These are phyloP conservation scores for Halcyon leucocephala DNA, from an alignment of 2,797 vertebrate genomes.

Conservation along the genomic window DNA sequence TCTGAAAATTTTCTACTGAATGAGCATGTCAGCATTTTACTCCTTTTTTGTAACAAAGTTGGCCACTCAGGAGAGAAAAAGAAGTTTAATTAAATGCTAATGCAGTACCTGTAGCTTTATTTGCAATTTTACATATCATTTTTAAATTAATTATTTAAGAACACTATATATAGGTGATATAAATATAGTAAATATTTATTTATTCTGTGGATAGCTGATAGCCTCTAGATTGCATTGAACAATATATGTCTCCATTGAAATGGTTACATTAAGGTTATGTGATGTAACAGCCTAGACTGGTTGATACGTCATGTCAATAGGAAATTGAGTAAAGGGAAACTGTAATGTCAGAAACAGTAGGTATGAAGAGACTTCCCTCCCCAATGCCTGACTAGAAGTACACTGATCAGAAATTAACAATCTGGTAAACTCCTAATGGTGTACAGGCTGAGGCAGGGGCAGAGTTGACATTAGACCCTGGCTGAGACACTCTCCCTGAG, in stretches of 20 bases:
- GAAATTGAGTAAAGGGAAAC: not conserved
- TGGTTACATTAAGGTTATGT: not conserved
- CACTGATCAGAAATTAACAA: not conserved
- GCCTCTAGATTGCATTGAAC: not conserved
- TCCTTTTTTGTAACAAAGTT: not conserved
- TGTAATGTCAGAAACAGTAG: not conserved
- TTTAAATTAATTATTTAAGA: not conserved
- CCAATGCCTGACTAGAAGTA: not conserved
- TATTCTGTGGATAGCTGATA: not conserved
- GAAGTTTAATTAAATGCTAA: not conserved
- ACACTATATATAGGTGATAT: too few relatives aligned
- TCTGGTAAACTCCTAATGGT: not conserved
- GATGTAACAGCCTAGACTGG: not conserved
- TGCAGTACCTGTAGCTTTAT: not conserved
- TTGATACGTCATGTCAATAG: not conserved
- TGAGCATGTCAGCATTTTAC: not conserved
- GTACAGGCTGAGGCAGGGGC: not conserved
- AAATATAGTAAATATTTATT: not conserved
- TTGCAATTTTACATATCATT: not conserved
- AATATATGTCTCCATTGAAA: not conserved
- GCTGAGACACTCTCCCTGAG: rapidly evolving
- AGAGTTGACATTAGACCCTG: not conserved
- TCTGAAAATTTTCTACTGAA: not conserved
- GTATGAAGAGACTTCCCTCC: not conserved
- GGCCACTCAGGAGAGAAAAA: not conserved